phyloP scores from a whole-genome alignment of 1,140 invertebrate species.

The Aphelinus certus region DNA sequence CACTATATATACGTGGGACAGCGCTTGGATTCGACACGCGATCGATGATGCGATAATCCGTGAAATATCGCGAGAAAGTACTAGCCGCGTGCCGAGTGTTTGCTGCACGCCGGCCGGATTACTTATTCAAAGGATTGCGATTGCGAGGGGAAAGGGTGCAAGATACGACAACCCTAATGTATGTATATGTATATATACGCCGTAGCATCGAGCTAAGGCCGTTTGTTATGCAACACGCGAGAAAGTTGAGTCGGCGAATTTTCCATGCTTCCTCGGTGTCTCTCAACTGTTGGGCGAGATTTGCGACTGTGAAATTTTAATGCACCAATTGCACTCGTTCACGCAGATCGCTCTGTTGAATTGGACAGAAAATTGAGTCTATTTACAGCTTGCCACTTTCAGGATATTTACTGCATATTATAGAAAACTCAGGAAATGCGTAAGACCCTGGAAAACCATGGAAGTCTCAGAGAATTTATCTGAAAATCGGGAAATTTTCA shows the following conservation, averaged over 20 bases:
- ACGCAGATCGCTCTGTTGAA: too few relatives aligned
- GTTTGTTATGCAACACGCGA: neutral
- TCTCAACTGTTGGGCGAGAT: too few relatives aligned
- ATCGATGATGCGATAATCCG: slow-evolving; percentile 55
- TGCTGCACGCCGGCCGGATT: slow-evolving; percentile 54
- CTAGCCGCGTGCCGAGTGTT: slow-evolving; percentile 60
- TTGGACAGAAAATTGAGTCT: too few relatives aligned
- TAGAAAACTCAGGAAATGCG: too few relatives aligned
- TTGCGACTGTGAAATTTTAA: neutral
- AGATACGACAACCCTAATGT: neutral
- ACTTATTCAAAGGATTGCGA: slow-evolving; percentile 62
- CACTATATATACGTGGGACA: neutral
- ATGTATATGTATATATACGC: neutral
- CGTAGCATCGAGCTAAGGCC: too few relatives aligned
- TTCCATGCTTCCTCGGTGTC: neutral
- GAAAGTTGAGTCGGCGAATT: neutral
- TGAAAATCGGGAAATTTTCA: too few relatives aligned
- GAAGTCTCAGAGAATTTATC: too few relatives aligned
- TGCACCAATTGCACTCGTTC: too few relatives aligned
- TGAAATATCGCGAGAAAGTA: slow-evolving; percentile 64
- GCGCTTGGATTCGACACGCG: slow-evolving; percentile 49
- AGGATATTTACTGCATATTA: too few relatives aligned
- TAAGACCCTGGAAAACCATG: too few relatives aligned
- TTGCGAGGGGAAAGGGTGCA: slow-evolving; percentile 47
- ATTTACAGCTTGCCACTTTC: too few relatives aligned